phyloP scores from a whole-genome alignment of 2,888 invertebrate species.

The Opisthograptis luteolata region DNA sequence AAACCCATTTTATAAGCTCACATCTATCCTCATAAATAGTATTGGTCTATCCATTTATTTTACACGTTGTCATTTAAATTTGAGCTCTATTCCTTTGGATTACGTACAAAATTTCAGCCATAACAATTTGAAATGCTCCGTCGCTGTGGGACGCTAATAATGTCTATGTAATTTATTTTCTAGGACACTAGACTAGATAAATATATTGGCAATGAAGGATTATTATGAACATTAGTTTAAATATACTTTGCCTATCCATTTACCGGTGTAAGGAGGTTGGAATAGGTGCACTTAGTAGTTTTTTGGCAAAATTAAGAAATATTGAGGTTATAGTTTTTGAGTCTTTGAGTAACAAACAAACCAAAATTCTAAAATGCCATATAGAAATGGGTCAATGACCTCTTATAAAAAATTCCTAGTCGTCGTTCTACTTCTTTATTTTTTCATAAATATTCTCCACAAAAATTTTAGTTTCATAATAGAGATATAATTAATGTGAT shows the following conservation, averaged over 20 bases:
- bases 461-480: background rate
- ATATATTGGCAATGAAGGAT: slow-evolving; percentile 2
- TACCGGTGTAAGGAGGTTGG: too few relatives aligned
- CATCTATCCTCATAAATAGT: slow-evolving; percentile 17
- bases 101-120: slow-evolving; percentile 8
- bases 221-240: background rate
- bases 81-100: slow-evolving; percentile 1
- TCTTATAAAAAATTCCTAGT: too few relatives aligned
- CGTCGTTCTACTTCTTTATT: too few relatives aligned
- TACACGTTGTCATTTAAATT: background rate
- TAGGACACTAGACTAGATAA: slow-evolving; percentile 22
- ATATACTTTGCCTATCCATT: background rate
- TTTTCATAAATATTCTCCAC: too few relatives aligned
- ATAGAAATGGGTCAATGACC: too few relatives aligned
- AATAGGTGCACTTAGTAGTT: too few relatives aligned
- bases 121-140: slow-evolving; percentile 20
- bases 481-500: background rate
- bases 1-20: slow-evolving; percentile 17
- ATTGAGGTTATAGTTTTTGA: too few relatives aligned
- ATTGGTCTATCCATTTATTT: slow-evolving; percentile 11
- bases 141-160: slow-evolving; percentile 31
- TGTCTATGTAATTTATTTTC: slow-evolving; percentile 33
- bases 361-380: too few relatives aligned
- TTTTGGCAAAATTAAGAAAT: too few relatives aligned
- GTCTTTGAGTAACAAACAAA: too few relatives aligned